Base-by-base conservation (phyloP, 2,797 vertebrate genomes). In the Sebastolobus altivelis region DNA sequence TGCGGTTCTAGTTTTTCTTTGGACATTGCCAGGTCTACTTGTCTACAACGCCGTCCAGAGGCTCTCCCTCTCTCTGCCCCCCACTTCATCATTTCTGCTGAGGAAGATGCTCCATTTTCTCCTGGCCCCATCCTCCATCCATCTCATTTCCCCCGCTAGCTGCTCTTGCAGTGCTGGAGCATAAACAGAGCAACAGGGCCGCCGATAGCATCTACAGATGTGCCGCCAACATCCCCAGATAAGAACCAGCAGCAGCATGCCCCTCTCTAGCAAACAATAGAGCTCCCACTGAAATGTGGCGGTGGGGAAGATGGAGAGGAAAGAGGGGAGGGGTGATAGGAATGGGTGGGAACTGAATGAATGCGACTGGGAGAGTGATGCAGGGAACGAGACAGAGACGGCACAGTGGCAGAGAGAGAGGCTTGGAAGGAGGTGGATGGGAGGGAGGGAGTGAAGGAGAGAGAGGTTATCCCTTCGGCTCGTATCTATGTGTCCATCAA, bases 121-220 rank as follows among this genome's bases (percentile, higher is more conserved):
- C 20, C 56, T 18, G 10, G 35, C 56, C 77, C 62, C 72, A 27
- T 72, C 75, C 83, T 88, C 79, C 83, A 85, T 91, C 80, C 81
- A 79, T 93, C 83, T 92, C 78, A 85, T 87, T 90, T 91, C 60
- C 82, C 22, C 80, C 52, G 20, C 81, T 49, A 74, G 81, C 80
- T 67, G 72, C 84, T 75, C 86, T 87, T 60, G 77, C 80, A 43
- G 65, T 69, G 77, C 80, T 66, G 62, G 87, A 87, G 90, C 84
- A 81, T 82, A 86, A 89, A 81, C 88, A 89, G 86, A 88, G 86
- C 86, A 87, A 83, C 87, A 84, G 76, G 89, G 74, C 79, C 3
- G 13, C 63, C 2, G 92, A 95, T 93, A 90, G 61, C 91, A 92
- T 93, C 92, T 93, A 77, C 90, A 93, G 92, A 93, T 92, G 92